These are phyloP conservation scores for Timema cristinae DNA, from an alignment of 2,888 invertebrate species.

Conservation along the genomic window DNA sequence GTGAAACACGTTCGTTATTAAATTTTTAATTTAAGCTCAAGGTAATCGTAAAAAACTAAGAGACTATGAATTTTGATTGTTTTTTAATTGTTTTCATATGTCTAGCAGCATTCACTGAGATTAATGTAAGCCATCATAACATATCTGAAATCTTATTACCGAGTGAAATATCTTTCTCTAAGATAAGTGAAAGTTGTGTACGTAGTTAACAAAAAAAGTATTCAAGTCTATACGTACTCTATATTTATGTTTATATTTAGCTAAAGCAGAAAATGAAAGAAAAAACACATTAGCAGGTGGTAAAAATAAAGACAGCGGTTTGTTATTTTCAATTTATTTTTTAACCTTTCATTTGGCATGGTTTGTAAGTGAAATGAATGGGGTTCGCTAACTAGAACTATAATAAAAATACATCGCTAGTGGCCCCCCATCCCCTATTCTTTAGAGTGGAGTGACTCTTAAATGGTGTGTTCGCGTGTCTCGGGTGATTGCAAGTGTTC, in stretches of 20 bases:
- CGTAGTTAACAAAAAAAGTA: neutral
- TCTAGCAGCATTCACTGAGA: neutral
- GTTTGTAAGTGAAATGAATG: neutral
- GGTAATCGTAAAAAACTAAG: neutral
- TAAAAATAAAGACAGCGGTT: no score
- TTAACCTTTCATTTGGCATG: no score
- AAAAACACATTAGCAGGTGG: no score
- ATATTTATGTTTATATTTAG: neutral
- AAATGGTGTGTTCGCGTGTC: constrained; percentile 11
- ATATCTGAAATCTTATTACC: no score
- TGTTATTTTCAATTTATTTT: no score
- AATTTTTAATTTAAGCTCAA: neutral
- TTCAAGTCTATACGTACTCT: neutral
- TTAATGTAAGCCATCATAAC: no score
- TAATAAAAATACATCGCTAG: constrained; percentile 8
- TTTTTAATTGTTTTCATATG: constrained; percentile 13
- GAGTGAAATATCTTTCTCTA: no score
- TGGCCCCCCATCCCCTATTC: neutral
- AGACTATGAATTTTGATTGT: constrained; percentile 30
- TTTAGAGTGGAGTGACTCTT: constrained; percentile 9
- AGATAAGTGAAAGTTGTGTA: no score
- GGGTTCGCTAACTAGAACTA: neutral
- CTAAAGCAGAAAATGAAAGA: neutral
- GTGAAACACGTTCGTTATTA: no score
- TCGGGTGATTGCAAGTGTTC: neutral